Base-by-base conservation (phyloP, 2,888 invertebrate species). In the Psococerastis gibbosa region DNA sequence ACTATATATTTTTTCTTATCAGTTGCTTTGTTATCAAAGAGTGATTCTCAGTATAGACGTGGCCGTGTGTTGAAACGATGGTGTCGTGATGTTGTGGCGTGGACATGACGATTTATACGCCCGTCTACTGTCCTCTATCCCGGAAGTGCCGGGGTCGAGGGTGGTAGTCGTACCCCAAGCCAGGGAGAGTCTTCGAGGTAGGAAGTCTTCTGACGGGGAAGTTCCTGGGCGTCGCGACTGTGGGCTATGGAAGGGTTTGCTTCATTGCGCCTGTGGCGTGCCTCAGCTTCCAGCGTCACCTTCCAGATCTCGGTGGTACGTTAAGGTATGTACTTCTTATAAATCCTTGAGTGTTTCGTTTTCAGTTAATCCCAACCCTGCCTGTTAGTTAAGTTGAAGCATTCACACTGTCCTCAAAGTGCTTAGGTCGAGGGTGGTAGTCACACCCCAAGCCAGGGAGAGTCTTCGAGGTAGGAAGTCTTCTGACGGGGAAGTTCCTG, bases 261-360 rank as follows among this genome's bases (percentile, higher is more conserved):
- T 60, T 18, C 54, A 60, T 46, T 61, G 61, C 52, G 56, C 60
- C n/a, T 46, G 44, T 32, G 32, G 42, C 27, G 44, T 41, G 16
- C 32, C 42, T 8, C 20, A 41, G 16, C 42, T 11, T 34, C 60
- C 60, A 22, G 59, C 58, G 55, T 59, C 61, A 43, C 53, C 51
- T 42, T 51, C 54, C 46, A 54, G 56, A 52, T 68, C 73, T 47
- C 66, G 71, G 62, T 75, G 75, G 73, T 77, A 78, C 59, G 74
- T 76, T 55, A 78, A 78, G 76, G 78, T 78, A 72, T 71, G 71
- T n/a, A 41, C 6, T 5, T 6, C n/a, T n/a, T n/a, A n/a, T n/a
- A n/a, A n/a, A n/a, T n/a, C n/a, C n/a, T n/a, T n/a, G n/a, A n/a
- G n/a, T n/a, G n/a, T n/a, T n/a, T n/a, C n/a, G n/a, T n/a, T n/a